Conservation (phyloP, 2,888 invertebrate genomes). For the Anoncus sp. region DNA sequence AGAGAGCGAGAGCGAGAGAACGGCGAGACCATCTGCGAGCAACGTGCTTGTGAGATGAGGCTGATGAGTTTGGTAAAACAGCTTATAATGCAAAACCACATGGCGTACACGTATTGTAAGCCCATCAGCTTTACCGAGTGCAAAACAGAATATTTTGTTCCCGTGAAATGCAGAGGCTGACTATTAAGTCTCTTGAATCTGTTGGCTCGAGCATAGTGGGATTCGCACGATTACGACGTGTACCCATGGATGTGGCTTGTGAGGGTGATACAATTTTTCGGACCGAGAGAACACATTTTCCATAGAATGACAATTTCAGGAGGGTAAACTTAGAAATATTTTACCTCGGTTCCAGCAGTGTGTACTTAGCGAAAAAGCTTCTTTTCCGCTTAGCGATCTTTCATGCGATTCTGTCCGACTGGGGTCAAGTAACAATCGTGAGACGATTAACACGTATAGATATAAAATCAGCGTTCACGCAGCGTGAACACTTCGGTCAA, state of each 20-base stretch:
- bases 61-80: not conserved
- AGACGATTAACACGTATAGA: slow-evolving; percentile 36
- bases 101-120: not conserved
- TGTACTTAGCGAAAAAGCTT: slow-evolving; percentile 44
- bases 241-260: not conserved
- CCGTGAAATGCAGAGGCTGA: not conserved
- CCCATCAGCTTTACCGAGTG: not conserved
- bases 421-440: slow-evolving; percentile 11
- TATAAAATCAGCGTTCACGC: slow-evolving; percentile 41
- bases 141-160: not conserved
- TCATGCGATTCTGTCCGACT: not conserved
- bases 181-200: not conserved
- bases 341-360: not conserved
- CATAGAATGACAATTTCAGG: slow-evolving; percentile 18
- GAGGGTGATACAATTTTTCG: not conserved
- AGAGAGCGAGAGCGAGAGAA: not conserved
- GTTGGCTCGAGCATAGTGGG: not conserved
- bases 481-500: slow-evolving; percentile 38
- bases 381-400: slow-evolving; percentile 31
- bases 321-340: slow-evolving; percentile 35
- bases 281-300: slow-evolving; percentile 1
- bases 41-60: not conserved
- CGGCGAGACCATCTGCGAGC: not conserved
- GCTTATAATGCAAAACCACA: not conserved
- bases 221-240: not conserved